These are phyloP conservation scores for Pseudochaenichthys georgianus DNA, from an alignment of 2,797 vertebrate genomes.

Conservation along the genomic window DNA sequence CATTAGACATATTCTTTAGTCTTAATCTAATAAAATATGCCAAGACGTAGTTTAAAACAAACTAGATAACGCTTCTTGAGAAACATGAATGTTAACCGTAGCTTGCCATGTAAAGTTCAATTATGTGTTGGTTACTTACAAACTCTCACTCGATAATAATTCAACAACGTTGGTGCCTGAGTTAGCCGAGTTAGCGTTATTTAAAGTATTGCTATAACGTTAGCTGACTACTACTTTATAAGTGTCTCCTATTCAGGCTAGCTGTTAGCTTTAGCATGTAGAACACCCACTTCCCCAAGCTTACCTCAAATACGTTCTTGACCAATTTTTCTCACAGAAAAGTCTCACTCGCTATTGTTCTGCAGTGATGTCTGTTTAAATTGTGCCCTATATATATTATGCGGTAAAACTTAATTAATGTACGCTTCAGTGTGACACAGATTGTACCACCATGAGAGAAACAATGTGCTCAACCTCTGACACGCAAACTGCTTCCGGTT, in stretches of 20 bases:
- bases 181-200: background rate
- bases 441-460: slow-evolving; percentile 41
- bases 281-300: background rate
- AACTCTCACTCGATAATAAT: background rate
- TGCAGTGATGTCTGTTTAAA: background rate
- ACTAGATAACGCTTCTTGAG: background rate
- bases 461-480: slow-evolving; percentile 77
- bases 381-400: accelerated
- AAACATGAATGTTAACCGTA: background rate
- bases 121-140: background rate
- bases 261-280: slow-evolving; percentile 62
- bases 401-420: slow-evolving; percentile 60
- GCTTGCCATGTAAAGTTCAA: background rate
- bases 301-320: slow-evolving; percentile 50
- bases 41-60: background rate
- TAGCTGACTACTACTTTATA: slow-evolving; percentile 4
- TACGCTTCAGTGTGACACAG: background rate
- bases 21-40: background rate
- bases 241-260: slow-evolving; percentile 20
- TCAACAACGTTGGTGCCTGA: accelerated
- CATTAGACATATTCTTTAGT: background rate
- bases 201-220: background rate
- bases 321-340: background rate
- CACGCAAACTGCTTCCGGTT: slow-evolving; percentile 71
- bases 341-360: background rate